Evolutionary conservation across 2,113 vertebrate species (phyloP).

Genomic region (Xyrauchen texanus): DNA sequence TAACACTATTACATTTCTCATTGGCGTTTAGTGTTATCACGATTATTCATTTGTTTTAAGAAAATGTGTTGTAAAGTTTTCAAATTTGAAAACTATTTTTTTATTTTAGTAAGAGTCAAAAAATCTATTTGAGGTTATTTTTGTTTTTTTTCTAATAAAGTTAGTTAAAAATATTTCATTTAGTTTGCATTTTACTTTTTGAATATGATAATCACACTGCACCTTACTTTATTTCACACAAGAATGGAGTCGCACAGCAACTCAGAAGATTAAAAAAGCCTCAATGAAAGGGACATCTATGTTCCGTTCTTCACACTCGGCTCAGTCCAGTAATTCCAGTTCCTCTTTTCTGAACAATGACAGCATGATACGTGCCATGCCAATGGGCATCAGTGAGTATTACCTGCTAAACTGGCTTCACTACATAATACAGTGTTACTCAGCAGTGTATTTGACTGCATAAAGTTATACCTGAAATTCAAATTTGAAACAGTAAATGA

Average conservation of each 20-base stretch:
- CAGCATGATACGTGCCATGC: constrained; percentile 32
- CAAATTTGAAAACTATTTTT: no score
- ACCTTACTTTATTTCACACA: not conserved
- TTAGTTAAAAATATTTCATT: no score
- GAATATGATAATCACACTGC: no score
- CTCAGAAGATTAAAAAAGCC: constrained; percentile 66
- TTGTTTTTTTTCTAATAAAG: no score
- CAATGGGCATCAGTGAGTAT: constrained; percentile 60
- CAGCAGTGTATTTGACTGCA: not conserved
- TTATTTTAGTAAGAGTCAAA: no score
- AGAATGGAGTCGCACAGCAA: constrained; percentile 80
- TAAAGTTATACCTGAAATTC: not conserved
- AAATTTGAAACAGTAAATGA: not conserved
- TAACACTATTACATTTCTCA: no score
- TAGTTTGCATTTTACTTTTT: no score
- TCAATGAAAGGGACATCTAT: constrained; percentile 54
- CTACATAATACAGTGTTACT: not conserved
- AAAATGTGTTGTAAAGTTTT: no score
- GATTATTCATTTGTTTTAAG: no score
- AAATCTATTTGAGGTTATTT: no score
- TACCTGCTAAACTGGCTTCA: not conserved
- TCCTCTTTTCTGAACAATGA: constrained; percentile 62
- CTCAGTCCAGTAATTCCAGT: constrained; percentile 56
- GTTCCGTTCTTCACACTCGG: constrained; percentile 18
- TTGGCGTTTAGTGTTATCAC: no score